phyloP scores from a whole-genome alignment of 2,888 invertebrate genomes.

The Itoplectis maculator region DNA sequence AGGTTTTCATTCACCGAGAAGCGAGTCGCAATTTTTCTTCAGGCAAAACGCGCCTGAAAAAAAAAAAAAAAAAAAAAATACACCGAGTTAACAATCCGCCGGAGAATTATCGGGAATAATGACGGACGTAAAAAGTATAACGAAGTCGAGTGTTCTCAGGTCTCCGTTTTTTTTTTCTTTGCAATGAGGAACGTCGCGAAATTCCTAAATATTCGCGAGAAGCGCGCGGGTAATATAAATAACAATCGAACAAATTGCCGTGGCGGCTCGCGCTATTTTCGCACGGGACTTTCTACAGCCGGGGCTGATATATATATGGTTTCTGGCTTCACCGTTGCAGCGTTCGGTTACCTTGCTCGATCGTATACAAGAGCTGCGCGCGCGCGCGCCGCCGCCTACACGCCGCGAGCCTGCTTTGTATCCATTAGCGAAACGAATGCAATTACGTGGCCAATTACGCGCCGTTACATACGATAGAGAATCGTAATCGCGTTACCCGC shows the following conservation, averaged over 20 bases:
- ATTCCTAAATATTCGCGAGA: constrained; percentile 57
- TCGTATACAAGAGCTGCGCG: constrained; percentile 2
- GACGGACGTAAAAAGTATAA: constrained; percentile 49
- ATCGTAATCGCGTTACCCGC: constrained; percentile 67
- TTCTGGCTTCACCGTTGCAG: constrained; percentile 24
- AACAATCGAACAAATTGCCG: constrained; percentile 65
- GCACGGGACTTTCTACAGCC: constrained; percentile 63
- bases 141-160: constrained; percentile 52
- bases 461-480: constrained; percentile 57
- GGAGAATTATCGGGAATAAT: constrained; percentile 37
- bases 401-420: constrained; percentile 40
- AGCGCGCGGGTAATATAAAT: constrained; percentile 57
- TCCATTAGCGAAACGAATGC: constrained; percentile 62
- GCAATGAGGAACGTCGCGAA: background rate
- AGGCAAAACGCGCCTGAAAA: background rate
- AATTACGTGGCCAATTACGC: constrained; percentile 65
- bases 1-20: too few species aligned
- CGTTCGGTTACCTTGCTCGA: constrained; percentile 13
- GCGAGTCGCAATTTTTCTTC: background rate
- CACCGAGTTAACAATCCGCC: constrained; percentile 24
- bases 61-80: too few species aligned
- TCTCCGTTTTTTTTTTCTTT: background rate
- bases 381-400: background rate
- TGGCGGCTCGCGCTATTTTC: constrained; percentile 46
- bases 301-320: constrained; percentile 12